Percentiles rank a stretch among this genome's conserved stretches.
Conservation (phyloP, 2,113 vertebrate species). For the Pelecanus crispus region DNA sequence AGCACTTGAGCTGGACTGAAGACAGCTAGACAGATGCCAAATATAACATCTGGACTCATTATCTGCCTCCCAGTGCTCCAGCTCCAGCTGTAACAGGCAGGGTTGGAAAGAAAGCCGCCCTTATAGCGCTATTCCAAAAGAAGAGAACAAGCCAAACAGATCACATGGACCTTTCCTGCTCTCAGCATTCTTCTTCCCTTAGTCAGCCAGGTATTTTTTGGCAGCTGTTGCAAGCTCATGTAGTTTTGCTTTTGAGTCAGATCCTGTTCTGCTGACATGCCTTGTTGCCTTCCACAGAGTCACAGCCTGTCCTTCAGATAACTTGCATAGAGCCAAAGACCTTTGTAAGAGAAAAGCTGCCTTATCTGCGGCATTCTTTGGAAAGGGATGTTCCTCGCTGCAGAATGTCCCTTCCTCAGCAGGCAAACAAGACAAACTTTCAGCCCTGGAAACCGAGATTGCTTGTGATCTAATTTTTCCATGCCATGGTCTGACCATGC, state of each 20-base stretch:
- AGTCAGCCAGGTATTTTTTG: conserved; percentile 41
- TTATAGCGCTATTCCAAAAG: background rate
- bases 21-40: background rate
- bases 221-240: background rate
- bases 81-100: background rate
- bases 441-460: background rate
- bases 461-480: background rate
- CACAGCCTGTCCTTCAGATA: background rate
- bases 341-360: background rate
- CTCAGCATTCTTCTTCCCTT: conserved; percentile 3
- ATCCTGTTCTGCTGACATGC: background rate
- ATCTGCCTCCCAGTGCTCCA: accelerated
- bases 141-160: background rate
- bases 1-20: background rate
- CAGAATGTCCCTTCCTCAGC: background rate
- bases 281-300: background rate
- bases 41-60: background rate
- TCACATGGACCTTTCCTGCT: background rate
- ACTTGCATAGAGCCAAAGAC: background rate
- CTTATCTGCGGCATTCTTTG: conserved; percentile 28
- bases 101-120: background rate
- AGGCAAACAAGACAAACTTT: background rate
- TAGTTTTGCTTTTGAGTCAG: conserved; percentile 39
- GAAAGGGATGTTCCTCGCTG: background rate
- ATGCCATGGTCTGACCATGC: background rate